Evolutionary conservation across 2,797 vertebrate species (phyloP), one percentile per base, ranked within the genome.

Genomic region (Cynodonichthys magdalenae): DNA sequence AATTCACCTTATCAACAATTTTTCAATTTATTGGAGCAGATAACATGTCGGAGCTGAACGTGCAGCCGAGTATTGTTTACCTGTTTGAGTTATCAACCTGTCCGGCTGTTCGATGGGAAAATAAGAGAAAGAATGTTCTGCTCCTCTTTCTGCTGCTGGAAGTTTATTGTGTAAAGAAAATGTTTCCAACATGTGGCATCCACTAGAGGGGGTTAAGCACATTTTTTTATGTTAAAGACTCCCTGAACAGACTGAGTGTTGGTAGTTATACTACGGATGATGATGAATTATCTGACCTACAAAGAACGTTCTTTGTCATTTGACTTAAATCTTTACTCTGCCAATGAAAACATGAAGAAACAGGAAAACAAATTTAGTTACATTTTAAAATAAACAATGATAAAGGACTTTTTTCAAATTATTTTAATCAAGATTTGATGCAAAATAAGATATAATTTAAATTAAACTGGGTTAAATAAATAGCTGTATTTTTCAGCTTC

Each of bases 191-290:
- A n/a, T 46, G 12, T 64, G 75, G 82, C 71, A 62, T 73, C 90
- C 90, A 90, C 89, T 90, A 92, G 90, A 89, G 86, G 85, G 90
- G 59, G 87, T 75, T 89, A 77, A 88, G 79, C 75, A 77, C 85
- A 70, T 85, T 82, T 66, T 77, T 62, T 63, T 58, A 79, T 65
- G 59, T 72, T 52, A 54, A 71, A 75, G 60, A 36, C 59, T 41
- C 49, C 47, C 31, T 46, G 28, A 63, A 42, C 24, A 19, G 24
- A 49, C 24, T n/a, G n/a, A 24, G 24, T 24, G 24, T 24, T 24
- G 24, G 24, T 24, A 24, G 24, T 24, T 24, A 24, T 3, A 24
- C 24, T 24, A 24, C 24, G 2, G 24, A 24, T 24, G 24, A 24
- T 24, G 24, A 9, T 20, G 20, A 47, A 45, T 6, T 18, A 18